Conservation (phyloP, 2,797 vertebrate genomes). For the Mormyrus hasselquistii region DNA sequence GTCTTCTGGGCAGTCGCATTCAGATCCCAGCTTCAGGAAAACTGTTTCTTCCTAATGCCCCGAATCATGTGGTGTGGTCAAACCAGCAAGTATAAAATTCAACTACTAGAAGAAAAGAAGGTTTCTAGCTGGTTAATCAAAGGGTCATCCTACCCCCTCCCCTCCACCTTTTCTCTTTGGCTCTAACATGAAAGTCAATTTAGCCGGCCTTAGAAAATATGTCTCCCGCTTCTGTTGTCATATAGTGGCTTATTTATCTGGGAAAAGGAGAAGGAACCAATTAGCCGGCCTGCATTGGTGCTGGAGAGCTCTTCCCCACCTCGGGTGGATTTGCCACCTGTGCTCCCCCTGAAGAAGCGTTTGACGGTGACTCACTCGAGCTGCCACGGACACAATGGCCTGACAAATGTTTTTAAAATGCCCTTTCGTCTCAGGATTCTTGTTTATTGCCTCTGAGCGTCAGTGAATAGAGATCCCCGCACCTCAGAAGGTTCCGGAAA, state of each 20-base stretch:
- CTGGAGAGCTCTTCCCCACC: background rate
- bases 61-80: background rate
- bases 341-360: background rate
- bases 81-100: background rate
- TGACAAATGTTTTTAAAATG: slow-evolving; percentile 13
- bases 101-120: background rate
- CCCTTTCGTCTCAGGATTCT: background rate
- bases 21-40: background rate
- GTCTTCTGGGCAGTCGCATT: background rate
- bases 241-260: background rate
- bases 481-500: background rate
- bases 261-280: background rate
- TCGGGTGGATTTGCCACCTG: background rate
- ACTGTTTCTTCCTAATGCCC: background rate
- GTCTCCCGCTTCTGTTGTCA: background rate
- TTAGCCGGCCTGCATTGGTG: background rate
- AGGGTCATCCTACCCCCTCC: background rate
- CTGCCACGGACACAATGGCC: background rate
- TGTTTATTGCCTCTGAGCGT: background rate
- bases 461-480: background rate
- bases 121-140: background rate
- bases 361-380: background rate
- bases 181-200: slow-evolving; percentile 12
- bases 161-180: background rate
- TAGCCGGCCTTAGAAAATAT: background rate